A percentile compares a stretch with the other conserved stretches of the same genome.
Evolutionary conservation across 1,140 invertebrate species (phyloP).

Genomic region (Apis florea): DNA sequence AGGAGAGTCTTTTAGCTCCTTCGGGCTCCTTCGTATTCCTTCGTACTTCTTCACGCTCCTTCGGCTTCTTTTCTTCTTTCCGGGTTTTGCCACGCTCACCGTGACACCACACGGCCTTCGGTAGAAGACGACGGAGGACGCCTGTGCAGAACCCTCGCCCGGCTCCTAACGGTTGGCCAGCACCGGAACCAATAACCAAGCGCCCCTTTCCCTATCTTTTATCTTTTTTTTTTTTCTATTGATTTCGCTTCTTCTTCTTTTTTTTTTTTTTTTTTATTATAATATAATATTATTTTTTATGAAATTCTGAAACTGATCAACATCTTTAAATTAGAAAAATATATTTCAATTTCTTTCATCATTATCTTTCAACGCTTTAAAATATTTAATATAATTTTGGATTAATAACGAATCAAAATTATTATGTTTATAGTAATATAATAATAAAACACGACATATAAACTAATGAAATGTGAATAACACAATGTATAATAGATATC

Average conservation of each 20-base stretch:
- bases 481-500: too few species aligned
- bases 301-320: background rate
- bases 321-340: background rate
- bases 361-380: background rate
- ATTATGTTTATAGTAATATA: background rate
- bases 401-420: background rate
- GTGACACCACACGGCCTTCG: constrained; percentile 60
- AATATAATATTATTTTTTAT: background rate
- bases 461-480: background rate
- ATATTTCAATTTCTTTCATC: background rate
- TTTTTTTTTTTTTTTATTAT: background rate
- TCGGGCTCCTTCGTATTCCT: constrained; percentile 53
- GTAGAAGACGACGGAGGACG: constrained; percentile 56
- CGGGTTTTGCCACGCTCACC: constrained; percentile 54
- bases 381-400: background rate
- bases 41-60: constrained; percentile 57
- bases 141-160: constrained; percentile 57
- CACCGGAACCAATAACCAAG: constrained; percentile 50
- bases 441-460: background rate
- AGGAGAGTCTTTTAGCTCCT: constrained; percentile 42
- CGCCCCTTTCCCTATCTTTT: constrained; percentile 30
- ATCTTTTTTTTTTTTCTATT: background rate
- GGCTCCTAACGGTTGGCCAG: constrained; percentile 57
- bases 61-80: constrained; percentile 60
- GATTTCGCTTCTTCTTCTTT: background rate